Base-by-base conservation (phyloP, 2,113 vertebrate species). In the Scopus umbretta region DNA sequence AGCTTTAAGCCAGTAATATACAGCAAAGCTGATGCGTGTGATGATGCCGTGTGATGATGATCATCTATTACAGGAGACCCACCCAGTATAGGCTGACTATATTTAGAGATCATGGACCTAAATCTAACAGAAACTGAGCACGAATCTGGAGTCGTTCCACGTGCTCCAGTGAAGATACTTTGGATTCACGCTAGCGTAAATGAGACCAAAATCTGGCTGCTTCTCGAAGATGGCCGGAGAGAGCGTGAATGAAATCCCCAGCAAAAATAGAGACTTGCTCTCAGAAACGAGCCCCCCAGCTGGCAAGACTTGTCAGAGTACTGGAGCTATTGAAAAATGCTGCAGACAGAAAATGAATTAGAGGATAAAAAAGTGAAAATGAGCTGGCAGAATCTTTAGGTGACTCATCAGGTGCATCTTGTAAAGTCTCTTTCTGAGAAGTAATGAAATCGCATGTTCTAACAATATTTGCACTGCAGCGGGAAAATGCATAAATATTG, bases 321-420 rank as follows among this genome's bases (percentile, higher is more conserved):
- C 80, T 89, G 95, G 86, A 94, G 91, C 94, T 87, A 72, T 74
- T 76, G 96, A 65, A 89, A 89, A 85, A 86, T 8, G 11, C 87
- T 67, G 94, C 89, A 94, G 91, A 91, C 95, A 97, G 95, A 90
- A 62, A 20, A 87, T 88, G 94, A 96, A 96, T 95, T 94, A 91
- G 95, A 95, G 92, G 86, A 84, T 74, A 58, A 38, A 83, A 36
- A 70, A 95, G 94, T 97, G 96, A 94, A 96, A 97, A 96, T 82
- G 97, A 97, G 96, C 94, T 97, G 97, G 96, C 97, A 97, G 94
- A 21, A 95, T 73, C 91, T 79, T 82, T 83, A 96, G 96, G 96
- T 97, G 97, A 97, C 97, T 97, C 97, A 97, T 97, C 97, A 96
- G 97, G 97, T 97, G 97, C 95, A 95, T 97, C 97, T 96, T 97